Conservation (phyloP, 37 sponge, comb jelly and placozoan species). For the Oscarella lobularis region DNA sequence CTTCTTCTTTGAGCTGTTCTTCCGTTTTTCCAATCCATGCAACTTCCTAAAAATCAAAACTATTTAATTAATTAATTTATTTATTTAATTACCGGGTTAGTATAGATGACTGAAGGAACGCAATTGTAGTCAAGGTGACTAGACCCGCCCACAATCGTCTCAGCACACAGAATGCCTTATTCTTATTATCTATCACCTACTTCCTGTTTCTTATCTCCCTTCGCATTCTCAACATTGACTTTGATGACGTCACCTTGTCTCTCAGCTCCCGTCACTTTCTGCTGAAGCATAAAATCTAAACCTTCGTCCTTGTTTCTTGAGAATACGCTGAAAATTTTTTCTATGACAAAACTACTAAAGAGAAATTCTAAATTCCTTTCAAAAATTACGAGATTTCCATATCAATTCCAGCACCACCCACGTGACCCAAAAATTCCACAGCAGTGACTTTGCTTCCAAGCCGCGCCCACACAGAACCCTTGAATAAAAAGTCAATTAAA, state of each 20-base stretch:
- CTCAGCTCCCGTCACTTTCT: constrained; percentile 68
- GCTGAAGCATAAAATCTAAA: constrained; percentile 73
- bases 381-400: constrained; percentile 59
- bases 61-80: not conserved
- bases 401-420: constrained; percentile 91
- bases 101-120: constrained; percentile 96
- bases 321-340: constrained; percentile 58
- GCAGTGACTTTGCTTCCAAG: constrained; percentile 95
- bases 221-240: not conserved
- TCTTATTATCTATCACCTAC: constrained; percentile 97
- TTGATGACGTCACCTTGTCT: constrained; percentile 4
- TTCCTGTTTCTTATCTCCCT: not conserved
- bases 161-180: constrained; percentile 91
- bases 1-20: constrained; percentile 76
- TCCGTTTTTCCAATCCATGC: constrained; percentile 92
- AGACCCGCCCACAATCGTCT: constrained; percentile 65
- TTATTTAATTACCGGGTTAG: constrained; percentile 82
- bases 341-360: constrained; percentile 19
- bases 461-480: constrained; percentile 93
- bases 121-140: constrained; percentile 87
- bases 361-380: not conserved
- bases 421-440: constrained; percentile 75
- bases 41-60: too few relatives aligned
- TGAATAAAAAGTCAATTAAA: not conserved
- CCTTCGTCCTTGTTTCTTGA: constrained; percentile 89